These are phyloP conservation scores for Perdita meconis DNA, from an alignment of 2,888 invertebrate species.

Conservation along the genomic window DNA sequence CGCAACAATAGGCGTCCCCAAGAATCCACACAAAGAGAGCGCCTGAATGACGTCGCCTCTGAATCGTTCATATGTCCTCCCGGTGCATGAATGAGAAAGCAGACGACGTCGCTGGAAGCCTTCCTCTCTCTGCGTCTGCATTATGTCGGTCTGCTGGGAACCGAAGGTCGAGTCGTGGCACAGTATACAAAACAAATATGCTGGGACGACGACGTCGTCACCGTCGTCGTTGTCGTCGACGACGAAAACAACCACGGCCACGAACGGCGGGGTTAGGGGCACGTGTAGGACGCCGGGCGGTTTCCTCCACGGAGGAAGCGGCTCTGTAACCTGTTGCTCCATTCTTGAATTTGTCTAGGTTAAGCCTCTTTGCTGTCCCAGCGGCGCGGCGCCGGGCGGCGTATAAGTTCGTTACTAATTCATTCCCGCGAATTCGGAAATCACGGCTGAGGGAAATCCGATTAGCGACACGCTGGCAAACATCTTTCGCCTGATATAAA, in stretches of 20 bases:
- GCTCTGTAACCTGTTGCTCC: conserved; percentile 79
- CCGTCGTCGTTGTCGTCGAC: conserved; percentile 15
- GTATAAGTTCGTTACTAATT: conserved; percentile 74
- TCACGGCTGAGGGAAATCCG: conserved; percentile 65
- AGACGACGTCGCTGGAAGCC: conserved; percentile 25
- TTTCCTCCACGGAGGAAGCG: conserved; percentile 43
- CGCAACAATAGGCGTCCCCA: background rate
- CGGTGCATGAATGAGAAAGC: conserved; percentile 26
- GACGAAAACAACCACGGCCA: conserved; percentile 36
- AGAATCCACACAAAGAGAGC: background rate
- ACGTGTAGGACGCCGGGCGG: conserved; percentile 28
- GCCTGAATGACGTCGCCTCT: conserved; percentile 8
- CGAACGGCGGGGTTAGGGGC: conserved; percentile 5
- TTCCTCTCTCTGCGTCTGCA: conserved; percentile 33
- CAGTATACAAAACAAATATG: conserved; percentile 54
- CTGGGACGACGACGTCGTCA: conserved; percentile 24
- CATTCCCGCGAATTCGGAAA: conserved; percentile 72
- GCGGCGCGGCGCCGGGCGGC: conserved; percentile 12
- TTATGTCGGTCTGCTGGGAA: conserved; percentile 36
- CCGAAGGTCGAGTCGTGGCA: conserved; percentile 39
- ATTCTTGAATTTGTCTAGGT: conserved; percentile 76
- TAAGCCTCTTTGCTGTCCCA: conserved; percentile 69
- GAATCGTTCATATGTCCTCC: conserved; percentile 18
- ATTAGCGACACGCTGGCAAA: conserved; percentile 51
- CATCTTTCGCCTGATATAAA: conserved; percentile 2